phyloP scores from a whole-genome alignment of 2,888 invertebrate species.

The Lepeophtheirus nordmannii region DNA sequence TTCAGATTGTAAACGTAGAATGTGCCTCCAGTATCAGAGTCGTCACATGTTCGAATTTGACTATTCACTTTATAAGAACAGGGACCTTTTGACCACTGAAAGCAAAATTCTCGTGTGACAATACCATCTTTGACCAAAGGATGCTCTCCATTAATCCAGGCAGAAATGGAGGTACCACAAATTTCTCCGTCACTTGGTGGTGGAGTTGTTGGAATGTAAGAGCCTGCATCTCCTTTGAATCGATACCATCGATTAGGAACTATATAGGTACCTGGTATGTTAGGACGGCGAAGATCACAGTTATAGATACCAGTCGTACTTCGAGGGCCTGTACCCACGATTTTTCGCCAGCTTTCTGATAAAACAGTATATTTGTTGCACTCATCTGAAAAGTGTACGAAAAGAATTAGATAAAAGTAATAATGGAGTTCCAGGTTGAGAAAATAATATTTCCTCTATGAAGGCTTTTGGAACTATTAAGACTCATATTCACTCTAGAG shows the following conservation, averaged over 20 bases:
- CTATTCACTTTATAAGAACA: background rate
- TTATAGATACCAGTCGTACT: background rate
- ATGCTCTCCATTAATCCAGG: constrained; percentile 18
- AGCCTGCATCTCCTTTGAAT: background rate
- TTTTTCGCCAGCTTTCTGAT: constrained; percentile 5
- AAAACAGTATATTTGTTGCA: constrained; percentile 12
- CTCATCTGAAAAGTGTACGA: background rate
- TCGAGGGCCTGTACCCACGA: constrained; percentile 3
- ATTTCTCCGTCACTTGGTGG: background rate
- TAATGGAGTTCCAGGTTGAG: too few species aligned
- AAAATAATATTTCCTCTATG: too few species aligned
- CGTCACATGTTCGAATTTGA: constrained; percentile 12
- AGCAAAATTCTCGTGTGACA: constrained; percentile 5
- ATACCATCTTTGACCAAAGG: constrained; percentile 2
- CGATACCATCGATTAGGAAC: constrained; percentile 6
- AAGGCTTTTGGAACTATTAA: too few species aligned
- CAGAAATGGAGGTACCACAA: background rate
- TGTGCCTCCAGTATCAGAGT: background rate
- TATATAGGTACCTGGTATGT: background rate
- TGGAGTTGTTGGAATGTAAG: background rate
- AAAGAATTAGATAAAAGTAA: background rate
- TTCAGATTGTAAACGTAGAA: constrained; percentile 7
- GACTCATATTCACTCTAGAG: too few species aligned
- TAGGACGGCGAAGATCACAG: constrained; percentile 8
- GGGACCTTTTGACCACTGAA: constrained; percentile 7